Percentiles rank a stretch among this genome's conserved stretches.
Conservation (phyloP, 1,140 invertebrate species). For the Odontomachus brunneus region DNA sequence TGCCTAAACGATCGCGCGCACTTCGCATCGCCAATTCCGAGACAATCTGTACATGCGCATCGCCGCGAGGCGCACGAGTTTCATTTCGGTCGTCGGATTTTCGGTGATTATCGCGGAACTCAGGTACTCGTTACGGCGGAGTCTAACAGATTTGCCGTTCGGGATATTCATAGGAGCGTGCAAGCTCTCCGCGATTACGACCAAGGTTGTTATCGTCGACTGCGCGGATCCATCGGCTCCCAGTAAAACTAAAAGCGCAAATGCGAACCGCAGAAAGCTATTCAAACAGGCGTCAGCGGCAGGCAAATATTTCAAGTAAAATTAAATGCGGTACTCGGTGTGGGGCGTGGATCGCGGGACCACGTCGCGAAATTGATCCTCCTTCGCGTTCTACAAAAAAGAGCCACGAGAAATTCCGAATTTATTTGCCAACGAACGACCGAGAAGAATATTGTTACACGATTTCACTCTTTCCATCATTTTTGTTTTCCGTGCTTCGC, state of each 20-base stretch:
- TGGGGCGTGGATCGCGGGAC: constrained; percentile 4
- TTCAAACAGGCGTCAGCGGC: constrained; percentile 51
- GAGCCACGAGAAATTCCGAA: background rate
- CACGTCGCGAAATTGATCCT: constrained; percentile 18
- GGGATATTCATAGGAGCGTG: constrained; percentile 28
- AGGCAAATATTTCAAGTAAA: constrained; percentile 41
- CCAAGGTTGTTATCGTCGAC: constrained; percentile 50
- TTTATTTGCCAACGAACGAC: constrained; percentile 3
- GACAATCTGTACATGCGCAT: constrained; percentile 28
- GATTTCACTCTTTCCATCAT: background rate
- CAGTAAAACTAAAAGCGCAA: constrained; percentile 32
- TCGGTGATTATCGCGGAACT: constrained; percentile 46
- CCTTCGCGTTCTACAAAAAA: background rate
- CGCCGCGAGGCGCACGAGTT: constrained; percentile 24
- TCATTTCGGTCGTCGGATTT: constrained; percentile 43
- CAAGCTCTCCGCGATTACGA: constrained; percentile 29
- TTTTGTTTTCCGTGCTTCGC: background rate
- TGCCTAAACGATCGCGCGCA: constrained; percentile 9
- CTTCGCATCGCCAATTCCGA: constrained; percentile 23
- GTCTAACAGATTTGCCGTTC: constrained; percentile 20
- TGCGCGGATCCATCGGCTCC: background rate
- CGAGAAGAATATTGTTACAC: background rate
- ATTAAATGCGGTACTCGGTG: constrained; percentile 34
- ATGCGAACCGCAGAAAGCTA: constrained; percentile 53
- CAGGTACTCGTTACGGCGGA: constrained; percentile 36